A percentile compares a stretch with the other conserved stretches of the same genome.
Evolutionary conservation across 2,888 invertebrate genomes (phyloP).

Genomic region (Phengaris alcon): DNA sequence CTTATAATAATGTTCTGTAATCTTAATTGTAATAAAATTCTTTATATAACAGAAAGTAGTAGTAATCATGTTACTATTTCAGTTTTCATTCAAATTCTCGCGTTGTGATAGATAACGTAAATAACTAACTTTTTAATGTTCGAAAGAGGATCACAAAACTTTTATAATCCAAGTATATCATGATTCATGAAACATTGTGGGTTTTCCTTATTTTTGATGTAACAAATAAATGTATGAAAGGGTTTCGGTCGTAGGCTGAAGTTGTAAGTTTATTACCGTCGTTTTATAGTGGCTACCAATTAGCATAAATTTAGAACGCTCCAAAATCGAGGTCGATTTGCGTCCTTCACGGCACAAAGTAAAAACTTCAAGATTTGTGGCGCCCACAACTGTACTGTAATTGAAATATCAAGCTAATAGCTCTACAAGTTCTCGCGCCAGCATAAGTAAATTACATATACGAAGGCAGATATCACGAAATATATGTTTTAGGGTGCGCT

Average conservation of each 20-base stretch:
- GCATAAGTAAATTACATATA: neutral
- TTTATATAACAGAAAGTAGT: neutral
- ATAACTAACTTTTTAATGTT: neutral
- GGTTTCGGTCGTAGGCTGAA: neutral
- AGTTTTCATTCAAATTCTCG: neutral
- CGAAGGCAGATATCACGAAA: conserved; percentile 3
- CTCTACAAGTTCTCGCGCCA: neutral
- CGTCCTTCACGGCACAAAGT: neutral
- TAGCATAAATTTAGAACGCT: no score
- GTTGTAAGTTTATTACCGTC: neutral
- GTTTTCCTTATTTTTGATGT: conserved; percentile 12
- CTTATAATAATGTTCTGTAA: no score
- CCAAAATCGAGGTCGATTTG: neutral
- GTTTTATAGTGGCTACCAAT: neutral
- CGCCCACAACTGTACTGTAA: neutral
- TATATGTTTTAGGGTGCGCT: neutral
- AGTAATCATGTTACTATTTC: neutral
- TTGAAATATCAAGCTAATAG: neutral
- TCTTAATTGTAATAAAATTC: neutral
- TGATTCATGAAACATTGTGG: conserved; percentile 13
- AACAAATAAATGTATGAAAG: neutral
- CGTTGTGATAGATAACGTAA: conserved; percentile 1
- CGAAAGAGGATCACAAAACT: neutral
- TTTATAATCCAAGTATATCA: conserved; percentile 11
- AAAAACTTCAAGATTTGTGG: neutral